Conservation (phyloP, 2,113 vertebrate genomes). For the Tringa solitaria region DNA sequence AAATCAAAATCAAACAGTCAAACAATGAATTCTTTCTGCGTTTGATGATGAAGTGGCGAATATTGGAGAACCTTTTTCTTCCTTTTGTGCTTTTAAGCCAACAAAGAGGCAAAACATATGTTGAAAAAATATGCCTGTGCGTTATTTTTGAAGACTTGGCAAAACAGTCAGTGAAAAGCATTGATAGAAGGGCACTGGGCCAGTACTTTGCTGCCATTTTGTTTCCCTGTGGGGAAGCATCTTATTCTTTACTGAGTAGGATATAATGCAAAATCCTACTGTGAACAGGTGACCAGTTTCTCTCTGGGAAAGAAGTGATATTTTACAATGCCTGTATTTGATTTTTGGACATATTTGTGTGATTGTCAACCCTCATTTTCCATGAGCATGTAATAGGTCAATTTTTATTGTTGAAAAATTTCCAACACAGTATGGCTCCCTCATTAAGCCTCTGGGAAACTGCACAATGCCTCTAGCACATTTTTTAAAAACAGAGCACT, state of each 20-base stretch:
- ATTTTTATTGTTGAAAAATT: slow-evolving; percentile 59
- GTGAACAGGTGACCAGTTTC: slow-evolving; percentile 52
- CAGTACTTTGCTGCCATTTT: slow-evolving; percentile 53
- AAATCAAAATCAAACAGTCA: slow-evolving; percentile 25
- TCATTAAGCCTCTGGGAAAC: slow-evolving; percentile 44
- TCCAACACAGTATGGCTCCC: slow-evolving; percentile 15
- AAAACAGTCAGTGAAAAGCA: slow-evolving; percentile 50
- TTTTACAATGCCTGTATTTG: slow-evolving; percentile 30
- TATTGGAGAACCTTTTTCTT: slow-evolving; percentile 14
- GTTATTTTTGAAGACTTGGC: slow-evolving; percentile 57
- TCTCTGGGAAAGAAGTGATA: slow-evolving; percentile 55
- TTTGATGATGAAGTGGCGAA: slow-evolving; percentile 1
- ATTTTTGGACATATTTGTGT: slow-evolving; percentile 54
- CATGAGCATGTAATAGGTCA: slow-evolving; percentile 37
- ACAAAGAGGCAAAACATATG: slow-evolving; percentile 48
- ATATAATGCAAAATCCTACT: slow-evolving; percentile 52
- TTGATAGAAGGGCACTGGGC: slow-evolving; percentile 29
- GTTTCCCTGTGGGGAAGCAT: slow-evolving; percentile 48
- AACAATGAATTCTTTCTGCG: neutral
- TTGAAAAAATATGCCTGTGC: slow-evolving; percentile 41
- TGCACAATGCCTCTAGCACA: slow-evolving; percentile 2
- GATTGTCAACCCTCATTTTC: slow-evolving; percentile 42
- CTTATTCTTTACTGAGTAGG: slow-evolving; percentile 37
- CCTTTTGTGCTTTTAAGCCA: slow-evolving; percentile 18
- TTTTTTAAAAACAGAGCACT: neutral